Conservation (phyloP, 2,797 vertebrate genomes). For the Tiaroga cobitis region DNA sequence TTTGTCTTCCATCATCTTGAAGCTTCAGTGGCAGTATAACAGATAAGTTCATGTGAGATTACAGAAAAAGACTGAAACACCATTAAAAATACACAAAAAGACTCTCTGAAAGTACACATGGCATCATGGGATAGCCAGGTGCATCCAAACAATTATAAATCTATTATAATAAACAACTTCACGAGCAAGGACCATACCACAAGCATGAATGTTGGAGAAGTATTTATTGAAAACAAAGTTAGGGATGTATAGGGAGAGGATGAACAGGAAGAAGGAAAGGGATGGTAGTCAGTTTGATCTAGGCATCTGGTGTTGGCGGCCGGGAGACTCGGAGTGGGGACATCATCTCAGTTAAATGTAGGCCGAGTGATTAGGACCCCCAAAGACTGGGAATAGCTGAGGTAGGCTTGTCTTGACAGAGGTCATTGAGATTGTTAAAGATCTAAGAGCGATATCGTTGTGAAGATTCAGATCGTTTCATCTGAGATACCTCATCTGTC, state of each 20-base stretch:
- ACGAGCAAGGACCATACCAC: neutral
- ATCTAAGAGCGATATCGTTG: no score
- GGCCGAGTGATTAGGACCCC: no score
- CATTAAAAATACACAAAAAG: neutral
- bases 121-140: neutral
- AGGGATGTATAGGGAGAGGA: neutral
- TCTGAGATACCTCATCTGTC: neutral
- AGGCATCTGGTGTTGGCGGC: neutral
- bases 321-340: neutral
- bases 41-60: slow-evolving; percentile 17
- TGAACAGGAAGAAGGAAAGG: neutral
- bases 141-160: neutral
- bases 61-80: neutral
- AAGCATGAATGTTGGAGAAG: neutral
- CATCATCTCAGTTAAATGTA: no score
- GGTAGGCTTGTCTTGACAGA: no score
- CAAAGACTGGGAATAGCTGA: neutral
- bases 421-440: no score
- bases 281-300: neutral
- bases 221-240: neutral
- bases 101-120: neutral
- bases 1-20: slow-evolving; percentile 19
- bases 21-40: neutral
- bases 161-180: neutral
- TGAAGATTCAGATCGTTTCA: neutral